phyloP scores from a whole-genome alignment of 2,797 vertebrate species.

The Xiphophorus birchmanni region DNA sequence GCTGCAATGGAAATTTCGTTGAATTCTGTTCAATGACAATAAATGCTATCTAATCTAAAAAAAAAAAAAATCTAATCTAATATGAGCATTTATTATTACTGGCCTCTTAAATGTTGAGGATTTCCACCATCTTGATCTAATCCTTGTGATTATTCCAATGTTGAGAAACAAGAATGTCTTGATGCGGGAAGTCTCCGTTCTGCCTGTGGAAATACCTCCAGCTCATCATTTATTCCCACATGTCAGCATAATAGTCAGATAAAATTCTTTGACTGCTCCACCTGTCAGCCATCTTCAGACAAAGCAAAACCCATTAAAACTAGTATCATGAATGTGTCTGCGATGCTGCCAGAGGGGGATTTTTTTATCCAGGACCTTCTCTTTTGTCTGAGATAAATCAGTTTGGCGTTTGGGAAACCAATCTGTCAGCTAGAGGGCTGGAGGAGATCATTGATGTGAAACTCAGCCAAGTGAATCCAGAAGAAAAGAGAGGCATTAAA shows the following conservation, averaged over 20 bases:
- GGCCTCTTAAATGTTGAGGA: neutral
- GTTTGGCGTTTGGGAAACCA: neutral
- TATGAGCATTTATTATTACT: neutral
- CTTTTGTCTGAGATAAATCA: neutral
- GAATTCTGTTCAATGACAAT: too few relatives aligned
- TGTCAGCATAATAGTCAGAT: neutral
- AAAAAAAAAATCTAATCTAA: too few relatives aligned
- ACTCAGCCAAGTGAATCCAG: neutral
- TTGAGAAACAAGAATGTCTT: neutral
- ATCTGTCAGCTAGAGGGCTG: neutral
- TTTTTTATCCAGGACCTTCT: neutral
- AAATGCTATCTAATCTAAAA: too few relatives aligned
- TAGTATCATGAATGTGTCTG: neutral
- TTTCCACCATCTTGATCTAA: neutral
- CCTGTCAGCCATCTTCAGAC: conserved; percentile 15
- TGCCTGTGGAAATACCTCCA: neutral
- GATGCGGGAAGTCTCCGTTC: neutral
- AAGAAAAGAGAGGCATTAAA: neutral
- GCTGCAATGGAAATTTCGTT: too few relatives aligned
- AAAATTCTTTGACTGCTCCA: conserved; percentile 1
- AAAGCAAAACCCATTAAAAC: conserved; percentile 1
- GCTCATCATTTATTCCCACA: conserved; percentile 4
- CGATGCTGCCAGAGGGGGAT: neutral
- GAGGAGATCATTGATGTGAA: neutral
- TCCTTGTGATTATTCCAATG: neutral